A percentile compares a stretch with the other conserved stretches of the same genome.
phyloP scores from a whole-genome alignment of 2,888 invertebrate genomes.

The Metacarcinus magister region DNA sequence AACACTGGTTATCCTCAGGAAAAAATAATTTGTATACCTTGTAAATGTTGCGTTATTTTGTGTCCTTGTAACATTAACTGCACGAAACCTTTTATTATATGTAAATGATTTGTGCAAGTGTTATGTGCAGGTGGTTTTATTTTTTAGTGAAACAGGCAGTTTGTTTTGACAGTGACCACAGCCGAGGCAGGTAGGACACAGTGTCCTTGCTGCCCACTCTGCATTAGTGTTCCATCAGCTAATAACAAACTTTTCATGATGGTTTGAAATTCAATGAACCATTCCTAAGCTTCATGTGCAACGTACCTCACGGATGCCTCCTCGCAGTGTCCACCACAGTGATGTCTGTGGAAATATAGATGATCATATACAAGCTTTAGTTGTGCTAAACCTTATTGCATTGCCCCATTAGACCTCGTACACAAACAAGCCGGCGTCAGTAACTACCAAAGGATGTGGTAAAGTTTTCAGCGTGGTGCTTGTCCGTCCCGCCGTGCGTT shows the following conservation, averaged over 20 bases:
- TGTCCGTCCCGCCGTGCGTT: neutral
- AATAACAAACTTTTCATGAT: slow-evolving; percentile 4
- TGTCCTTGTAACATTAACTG: neutral
- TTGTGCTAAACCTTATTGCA: neutral
- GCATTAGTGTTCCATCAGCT: neutral
- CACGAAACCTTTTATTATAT: neutral
- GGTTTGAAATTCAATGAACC: slow-evolving; percentile 31
- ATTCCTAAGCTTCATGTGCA: neutral
- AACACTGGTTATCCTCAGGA: neutral
- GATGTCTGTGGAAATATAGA: neutral
- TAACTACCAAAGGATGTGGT: neutral
- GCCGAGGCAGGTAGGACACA: neutral
- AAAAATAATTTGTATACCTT: neutral
- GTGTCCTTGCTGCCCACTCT: neutral
- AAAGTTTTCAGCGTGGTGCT: neutral
- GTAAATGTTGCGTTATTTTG: neutral
- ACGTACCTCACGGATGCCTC: neutral
- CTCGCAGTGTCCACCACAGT: neutral
- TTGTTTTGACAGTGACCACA: neutral
- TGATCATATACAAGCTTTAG: neutral
- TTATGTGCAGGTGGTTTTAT: neutral
- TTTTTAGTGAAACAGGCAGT: neutral
- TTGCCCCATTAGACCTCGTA: neutral
- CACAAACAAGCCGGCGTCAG: neutral
- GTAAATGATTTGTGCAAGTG: neutral